Base-by-base conservation (phyloP, 2,113 vertebrate species). In the Bucco capensis region DNA sequence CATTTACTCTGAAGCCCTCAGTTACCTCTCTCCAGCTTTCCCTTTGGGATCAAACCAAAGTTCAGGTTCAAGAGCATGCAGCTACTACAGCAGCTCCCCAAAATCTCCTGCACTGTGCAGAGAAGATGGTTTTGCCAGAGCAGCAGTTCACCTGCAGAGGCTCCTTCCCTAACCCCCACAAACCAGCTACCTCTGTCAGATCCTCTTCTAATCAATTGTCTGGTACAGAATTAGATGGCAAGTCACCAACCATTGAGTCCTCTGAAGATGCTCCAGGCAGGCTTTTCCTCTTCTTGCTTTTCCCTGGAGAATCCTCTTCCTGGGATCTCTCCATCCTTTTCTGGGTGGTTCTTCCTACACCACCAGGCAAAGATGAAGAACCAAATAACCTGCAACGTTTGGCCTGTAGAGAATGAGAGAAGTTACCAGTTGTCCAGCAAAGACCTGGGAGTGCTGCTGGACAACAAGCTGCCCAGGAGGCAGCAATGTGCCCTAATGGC, bases 231-330 rank as follows among this genome's bases (percentile, higher is more conserved):
- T 1, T 2, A 2, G 42, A 8, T 14, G 42, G 30, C n/a, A 31
- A 57, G 62, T 12, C 66, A 96, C 96, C 72, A 5, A 97, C 96
- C 92, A 5, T 60, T 0, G 80, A 30, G 12, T 95, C 93, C 75
- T 96, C 93, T 0, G 89, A 93, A 3, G 96, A 67, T 0, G 96
- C 86, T 24, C 95, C 98, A 0, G 97, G 88, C 89, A 97, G 64
- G 78, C 98, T 99, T 56, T 96, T 98, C 58, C 98, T 97, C 73
- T 98, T 97, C 96, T 99, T 99, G 23, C 98, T 98, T 60, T 97
- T 97, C 54, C 97, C 91, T 0, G 98, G 97, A 1, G 97, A 97
- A 89, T 95, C 97, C 42, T 98, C 98, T 19, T 99, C 99, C 15
- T 86, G 88, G 8, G 97, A 94, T 21, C 98, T 96, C 65, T 99